Base-by-base conservation (phyloP, 2,113 vertebrate species). In the Dipodomys spectabilis region DNA sequence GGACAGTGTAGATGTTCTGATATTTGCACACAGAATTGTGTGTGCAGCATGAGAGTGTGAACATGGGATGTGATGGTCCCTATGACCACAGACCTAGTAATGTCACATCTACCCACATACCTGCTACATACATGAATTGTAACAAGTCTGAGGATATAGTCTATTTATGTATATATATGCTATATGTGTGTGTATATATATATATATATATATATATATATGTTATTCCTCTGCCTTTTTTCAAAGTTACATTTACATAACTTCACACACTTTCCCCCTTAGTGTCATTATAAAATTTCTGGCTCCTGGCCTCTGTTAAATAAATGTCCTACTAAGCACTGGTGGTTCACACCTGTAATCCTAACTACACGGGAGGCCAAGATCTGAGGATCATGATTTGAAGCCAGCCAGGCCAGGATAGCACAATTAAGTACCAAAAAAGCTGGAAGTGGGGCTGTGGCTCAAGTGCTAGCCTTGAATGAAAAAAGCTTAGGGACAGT, bases 171-270 rank as follows among this genome's bases (percentile, higher is more conserved):
- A 49, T 12, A 49, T 49, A 49, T 49, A 49, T 49, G 8, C 49
- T 32, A 88, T 16, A 82, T 44, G 72, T 12, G 1, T 49, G 5
- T 49, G 9, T 49, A 8, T 49, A 2, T 49, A 12, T 49, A 49
- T 49, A 12, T 49, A 49, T 49, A 12, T 49, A 49, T 49, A 49
- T 12, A 20, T 35, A n/a, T 15, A 62, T 62, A 62, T 62, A 19
- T 62, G 16, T 16, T 6, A 62, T 62, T 62, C 27, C 69, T 90
- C 83, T 91, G 18, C 39, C 79, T 83, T 95, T 9, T 60, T 60
- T 11, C 18, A 62, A 62, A 62, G 49, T 64, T 57, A 5, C 57
- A 7, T 25, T 82, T 45, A 68, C 53, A 6, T 74, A 90, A 74
- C n/a, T 32, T 5, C 20, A 28, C 28, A 90, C 68, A 32, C 78